phyloP scores from a whole-genome alignment of 2,888 invertebrate species.

The Tipula lateralis region DNA sequence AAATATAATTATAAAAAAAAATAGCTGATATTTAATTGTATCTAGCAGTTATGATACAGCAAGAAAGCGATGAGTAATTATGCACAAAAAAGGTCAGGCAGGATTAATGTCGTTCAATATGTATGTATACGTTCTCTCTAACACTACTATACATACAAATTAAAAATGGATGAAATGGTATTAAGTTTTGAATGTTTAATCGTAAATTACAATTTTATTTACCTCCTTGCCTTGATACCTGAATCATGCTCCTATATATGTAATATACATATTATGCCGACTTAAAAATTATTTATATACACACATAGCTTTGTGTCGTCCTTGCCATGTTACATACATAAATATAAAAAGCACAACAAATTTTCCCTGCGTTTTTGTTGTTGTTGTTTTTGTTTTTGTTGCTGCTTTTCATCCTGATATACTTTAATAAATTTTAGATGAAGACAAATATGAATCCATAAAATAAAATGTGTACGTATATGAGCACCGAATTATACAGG shows the following conservation, averaged over 20 bases:
- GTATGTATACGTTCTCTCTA: background rate
- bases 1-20: background rate
- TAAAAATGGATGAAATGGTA: background rate
- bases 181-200: background rate
- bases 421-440: slow-evolving; percentile 24
- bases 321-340: background rate
- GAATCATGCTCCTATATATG: background rate
- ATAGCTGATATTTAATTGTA: background rate
- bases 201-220: background rate
- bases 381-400: background rate
- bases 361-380: background rate
- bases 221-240: background rate
- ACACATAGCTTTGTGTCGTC: background rate
- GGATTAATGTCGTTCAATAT: background rate
- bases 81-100: background rate
- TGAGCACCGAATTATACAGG: background rate
- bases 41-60: background rate
- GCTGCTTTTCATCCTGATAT: background rate
- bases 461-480: background rate
- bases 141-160: background rate
- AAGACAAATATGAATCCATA: background rate
- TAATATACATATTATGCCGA: background rate
- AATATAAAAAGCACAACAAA: background rate
- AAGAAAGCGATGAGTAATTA: background rate
- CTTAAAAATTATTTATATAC: background rate